Percentiles rank a stretch among this genome's conserved stretches.
Conservation (phyloP, 2,888 invertebrate genomes). For the Lacanobia wlatinum region DNA sequence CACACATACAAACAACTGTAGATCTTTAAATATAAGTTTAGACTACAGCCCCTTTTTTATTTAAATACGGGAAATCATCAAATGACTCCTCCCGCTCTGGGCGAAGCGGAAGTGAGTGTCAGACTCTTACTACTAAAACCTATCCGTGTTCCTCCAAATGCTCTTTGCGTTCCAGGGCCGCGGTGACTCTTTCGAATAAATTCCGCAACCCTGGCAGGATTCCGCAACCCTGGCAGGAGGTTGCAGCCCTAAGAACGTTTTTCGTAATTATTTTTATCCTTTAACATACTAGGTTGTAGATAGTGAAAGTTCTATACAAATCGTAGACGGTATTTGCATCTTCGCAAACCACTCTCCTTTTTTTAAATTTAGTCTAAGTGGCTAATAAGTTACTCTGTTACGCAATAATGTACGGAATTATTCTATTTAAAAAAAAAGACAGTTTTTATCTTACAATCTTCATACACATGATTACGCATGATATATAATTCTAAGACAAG, state of each 20-base stretch:
- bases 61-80: too few relatives aligned
- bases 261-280: constrained; percentile 1
- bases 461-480: background rate
- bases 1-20: background rate
- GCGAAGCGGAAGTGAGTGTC: too few relatives aligned
- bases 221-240: too few relatives aligned
- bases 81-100: too few relatives aligned
- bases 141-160: too few relatives aligned
- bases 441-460: background rate
- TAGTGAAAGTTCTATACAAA: constrained; percentile 39
- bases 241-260: background rate
- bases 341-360: constrained; percentile 27
- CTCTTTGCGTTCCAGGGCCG: too few relatives aligned
- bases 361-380: constrained; percentile 2
- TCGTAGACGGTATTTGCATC: constrained; percentile 7
- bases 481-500: background rate
- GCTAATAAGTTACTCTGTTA: background rate
- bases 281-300: background rate
- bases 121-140: too few relatives aligned
- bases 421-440: background rate
- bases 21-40: too few relatives aligned
- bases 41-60: too few relatives aligned
- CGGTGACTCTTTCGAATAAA: too few relatives aligned
- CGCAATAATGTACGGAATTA: constrained; percentile 6
- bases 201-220: too few relatives aligned